Conservation (phyloP, 2,113 vertebrate genomes). For the Centropus bengalensis region DNA sequence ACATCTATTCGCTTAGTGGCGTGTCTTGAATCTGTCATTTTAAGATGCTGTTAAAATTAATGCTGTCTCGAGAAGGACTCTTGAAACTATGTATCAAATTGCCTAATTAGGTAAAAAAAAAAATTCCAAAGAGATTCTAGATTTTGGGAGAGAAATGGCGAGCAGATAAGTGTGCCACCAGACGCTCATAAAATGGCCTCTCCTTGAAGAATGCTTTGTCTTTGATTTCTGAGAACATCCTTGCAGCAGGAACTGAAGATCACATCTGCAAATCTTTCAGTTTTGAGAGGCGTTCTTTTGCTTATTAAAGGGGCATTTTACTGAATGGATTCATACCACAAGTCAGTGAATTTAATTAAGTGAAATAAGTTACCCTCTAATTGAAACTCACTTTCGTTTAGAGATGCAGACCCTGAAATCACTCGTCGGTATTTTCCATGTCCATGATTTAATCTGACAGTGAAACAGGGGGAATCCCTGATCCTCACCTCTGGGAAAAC, state of each 20-base stretch:
- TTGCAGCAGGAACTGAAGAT: conserved; percentile 10
- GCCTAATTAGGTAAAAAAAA: conserved; percentile 2
- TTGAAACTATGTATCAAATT: conserved; percentile 16
- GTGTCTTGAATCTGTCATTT: conserved; percentile 22
- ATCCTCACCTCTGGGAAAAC: background rate
- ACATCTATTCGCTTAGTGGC: background rate
- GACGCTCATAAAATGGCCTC: background rate
- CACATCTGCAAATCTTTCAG: background rate
- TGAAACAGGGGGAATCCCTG: background rate
- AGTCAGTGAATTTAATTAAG: conserved; percentile 24
- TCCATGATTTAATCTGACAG: background rate
- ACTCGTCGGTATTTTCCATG: background rate
- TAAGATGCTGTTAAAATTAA: conserved; percentile 47
- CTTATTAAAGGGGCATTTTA: conserved; percentile 36
- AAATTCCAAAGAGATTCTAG: background rate
- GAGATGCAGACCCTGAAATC: background rate
- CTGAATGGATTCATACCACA: background rate
- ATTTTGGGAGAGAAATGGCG: background rate
- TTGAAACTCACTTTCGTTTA: background rate
- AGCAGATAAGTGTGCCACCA: background rate
- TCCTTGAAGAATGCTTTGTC: background rate
- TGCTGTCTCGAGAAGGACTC: conserved; percentile 3
- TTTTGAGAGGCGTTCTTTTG: conserved; percentile 32
- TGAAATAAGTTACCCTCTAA: conserved; percentile 22
- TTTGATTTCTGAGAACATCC: background rate